A percentile compares a stretch with the other conserved stretches of the same genome.
These are phyloP conservation scores for Spatulosminthurus flaviceps DNA, from an alignment of 2,888 invertebrate species.

Conservation along the genomic window DNA sequence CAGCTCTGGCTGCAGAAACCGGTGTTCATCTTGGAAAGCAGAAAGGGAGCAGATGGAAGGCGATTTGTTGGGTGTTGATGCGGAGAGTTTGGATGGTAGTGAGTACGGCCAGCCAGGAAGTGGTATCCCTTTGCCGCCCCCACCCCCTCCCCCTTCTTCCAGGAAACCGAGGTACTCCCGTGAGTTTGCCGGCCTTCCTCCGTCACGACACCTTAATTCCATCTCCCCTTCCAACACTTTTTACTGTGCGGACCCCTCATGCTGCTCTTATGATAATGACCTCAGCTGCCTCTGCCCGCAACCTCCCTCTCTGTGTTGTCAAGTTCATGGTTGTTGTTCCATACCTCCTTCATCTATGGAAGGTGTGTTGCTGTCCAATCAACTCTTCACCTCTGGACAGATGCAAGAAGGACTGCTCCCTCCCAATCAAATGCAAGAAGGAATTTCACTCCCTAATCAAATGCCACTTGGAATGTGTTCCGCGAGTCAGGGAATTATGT, in stretches of 20 bases:
- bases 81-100: constrained; percentile 22
- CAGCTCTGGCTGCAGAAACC: constrained; percentile 23
- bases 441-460: background rate
- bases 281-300: constrained; percentile 38
- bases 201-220: background rate
- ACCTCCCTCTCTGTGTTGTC: constrained; percentile 52
- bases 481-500: background rate
- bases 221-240: background rate
- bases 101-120: constrained; percentile 36
- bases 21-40: constrained; percentile 56
- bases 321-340: constrained; percentile 44
- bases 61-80: constrained; percentile 52
- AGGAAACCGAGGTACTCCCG: constrained; percentile 33
- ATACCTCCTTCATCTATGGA: background rate
- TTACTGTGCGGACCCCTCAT: constrained; percentile 32
- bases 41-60: constrained; percentile 61
- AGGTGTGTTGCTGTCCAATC: background rate
- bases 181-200: background rate
- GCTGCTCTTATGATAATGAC: constrained; percentile 35
- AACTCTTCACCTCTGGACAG: background rate
- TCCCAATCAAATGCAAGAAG: no score
- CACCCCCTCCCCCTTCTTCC: constrained; percentile 59
- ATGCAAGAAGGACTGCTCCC: no score
- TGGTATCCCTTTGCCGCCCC: constrained; percentile 50
- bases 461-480: background rate